Percentiles rank a stretch among this genome's conserved stretches.
Evolutionary conservation across 2,888 invertebrate genomes (phyloP).

Genomic region (Ichneumon xanthorius): DNA sequence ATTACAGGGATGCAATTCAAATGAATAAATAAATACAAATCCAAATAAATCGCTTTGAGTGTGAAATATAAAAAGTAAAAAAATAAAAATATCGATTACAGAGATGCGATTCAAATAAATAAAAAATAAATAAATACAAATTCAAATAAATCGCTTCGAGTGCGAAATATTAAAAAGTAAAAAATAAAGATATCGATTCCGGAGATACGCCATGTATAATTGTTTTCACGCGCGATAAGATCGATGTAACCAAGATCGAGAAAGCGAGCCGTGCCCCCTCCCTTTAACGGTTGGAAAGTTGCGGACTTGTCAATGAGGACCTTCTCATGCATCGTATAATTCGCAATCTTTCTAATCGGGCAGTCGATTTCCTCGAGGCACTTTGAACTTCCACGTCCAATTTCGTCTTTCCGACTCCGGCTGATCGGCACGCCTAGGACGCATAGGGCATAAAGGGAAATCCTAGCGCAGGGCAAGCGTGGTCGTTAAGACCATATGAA

Average conservation of each 20-base stretch:
- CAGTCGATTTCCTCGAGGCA: background rate
- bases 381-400: background rate
- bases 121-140: too few relatives aligned
- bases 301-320: background rate
- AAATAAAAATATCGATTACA: too few relatives aligned
- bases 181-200: too few relatives aligned
- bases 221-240: background rate
- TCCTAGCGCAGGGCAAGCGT: too few relatives aligned
- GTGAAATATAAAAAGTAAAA: too few relatives aligned
- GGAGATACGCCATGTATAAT: too few relatives aligned
- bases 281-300: background rate
- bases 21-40: too few relatives aligned
- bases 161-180: background rate
- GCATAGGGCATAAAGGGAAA: too few relatives aligned
- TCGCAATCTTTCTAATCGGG: background rate
- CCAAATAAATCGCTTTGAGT: too few relatives aligned
- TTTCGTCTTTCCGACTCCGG: background rate
- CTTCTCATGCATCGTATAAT: background rate
- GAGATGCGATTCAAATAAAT: too few relatives aligned
- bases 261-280: background rate
- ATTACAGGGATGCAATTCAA: too few relatives aligned
- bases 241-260: constrained; percentile 6
- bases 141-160: background rate
- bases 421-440: background rate
- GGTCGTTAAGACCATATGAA: too few relatives aligned